Evolutionary conservation across 2,888 invertebrate genomes (phyloP), one percentile per base, ranked within the genome.

Genomic region (Ceraclea dissimilis): DNA sequence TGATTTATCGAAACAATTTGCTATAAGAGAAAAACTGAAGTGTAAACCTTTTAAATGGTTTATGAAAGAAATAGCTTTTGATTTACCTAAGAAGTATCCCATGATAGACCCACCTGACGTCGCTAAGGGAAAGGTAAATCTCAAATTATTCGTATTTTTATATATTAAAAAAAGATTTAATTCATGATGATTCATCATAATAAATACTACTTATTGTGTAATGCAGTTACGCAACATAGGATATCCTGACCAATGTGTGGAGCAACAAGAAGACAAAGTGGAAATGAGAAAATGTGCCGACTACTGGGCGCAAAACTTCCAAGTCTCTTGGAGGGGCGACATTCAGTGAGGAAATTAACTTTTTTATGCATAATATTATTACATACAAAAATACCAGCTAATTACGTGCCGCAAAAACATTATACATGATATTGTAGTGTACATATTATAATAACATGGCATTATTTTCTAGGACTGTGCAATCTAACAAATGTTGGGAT

Each of bases 21-120:
- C 81, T 0, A 72, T 96, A 13, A 73, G 96, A 10, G 69, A 83
- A 47, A 78, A 74, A 17, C 77, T 96, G 1, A 72, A 89, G 5
- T 98, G 97, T 74, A 94, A 93, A 69, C 75, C 92, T 0, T 98
- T 98, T 74, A 86, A 87, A 60, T 98, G 96, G 96, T 97, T 92
- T 68, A 93, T 98, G 79, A 85, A 90, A 58, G 84, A 90, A 66
- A 79, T 98, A 18, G 96, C 95, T 0, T 95, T 93, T 68, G 97
- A 98, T 69, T 77, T 94, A 58, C 81, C 86, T 0, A 80, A 84
- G 46, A 86, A 86, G 63, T 98, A 94, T 71, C 97, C 97, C 0
- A 86, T 89, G 0, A 74, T 93, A 0, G 93, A 94, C 62, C 95
- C 95, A 0, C 81, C 82, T 0, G 84, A 90, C 53, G 89, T 86